Percentiles rank a stretch among this genome's conserved stretches.
Conservation (phyloP, 2,113 vertebrate genomes). For the Myrmecobius fasciatus region DNA sequence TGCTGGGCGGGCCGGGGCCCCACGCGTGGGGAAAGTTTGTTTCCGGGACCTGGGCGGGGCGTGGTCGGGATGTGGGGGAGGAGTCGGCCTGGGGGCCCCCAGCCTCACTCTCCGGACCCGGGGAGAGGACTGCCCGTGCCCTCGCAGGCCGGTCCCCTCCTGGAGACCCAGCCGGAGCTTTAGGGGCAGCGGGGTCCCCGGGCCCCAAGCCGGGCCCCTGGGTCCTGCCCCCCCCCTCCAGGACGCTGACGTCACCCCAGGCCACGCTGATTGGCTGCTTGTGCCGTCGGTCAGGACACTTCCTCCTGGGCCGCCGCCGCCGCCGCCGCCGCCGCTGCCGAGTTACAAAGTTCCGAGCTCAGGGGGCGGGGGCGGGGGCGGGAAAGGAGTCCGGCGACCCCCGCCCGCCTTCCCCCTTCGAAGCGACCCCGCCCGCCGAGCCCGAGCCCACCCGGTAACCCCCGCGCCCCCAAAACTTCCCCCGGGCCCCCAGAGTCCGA, state of each 20-base stretch:
- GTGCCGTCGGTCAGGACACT: constrained; percentile 71
- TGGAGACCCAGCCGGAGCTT: not conserved
- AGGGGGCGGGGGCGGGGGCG: not conserved
- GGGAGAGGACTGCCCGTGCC: not conserved
- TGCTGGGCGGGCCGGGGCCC: not conserved
- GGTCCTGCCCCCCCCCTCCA: constrained; percentile 68
- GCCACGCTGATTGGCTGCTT: constrained; percentile 64
- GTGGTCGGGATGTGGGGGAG: not conserved
- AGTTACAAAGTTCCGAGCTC: constrained; percentile 55
- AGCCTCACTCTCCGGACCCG: not conserved
- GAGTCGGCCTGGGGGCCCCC: not conserved
- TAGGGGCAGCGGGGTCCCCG: not conserved
- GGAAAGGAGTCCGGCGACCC: constrained; percentile 36
- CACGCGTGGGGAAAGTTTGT: constrained; percentile 36
- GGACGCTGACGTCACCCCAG: constrained; percentile 51
- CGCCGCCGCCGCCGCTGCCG: not conserved
- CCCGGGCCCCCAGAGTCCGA: not conserved
- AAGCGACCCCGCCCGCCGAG: constrained; percentile 48
- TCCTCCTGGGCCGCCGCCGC: constrained; percentile 73
- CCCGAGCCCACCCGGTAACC: constrained; percentile 34
- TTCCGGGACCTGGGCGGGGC: constrained; percentile 12
- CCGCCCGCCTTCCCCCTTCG: constrained; percentile 4
- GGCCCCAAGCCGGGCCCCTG: constrained; percentile 30
- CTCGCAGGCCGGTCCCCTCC: not conserved
- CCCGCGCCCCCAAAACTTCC: constrained; percentile 31